Conservation (phyloP, 2,888 invertebrate genomes). For the Drosophila yooni region DNA sequence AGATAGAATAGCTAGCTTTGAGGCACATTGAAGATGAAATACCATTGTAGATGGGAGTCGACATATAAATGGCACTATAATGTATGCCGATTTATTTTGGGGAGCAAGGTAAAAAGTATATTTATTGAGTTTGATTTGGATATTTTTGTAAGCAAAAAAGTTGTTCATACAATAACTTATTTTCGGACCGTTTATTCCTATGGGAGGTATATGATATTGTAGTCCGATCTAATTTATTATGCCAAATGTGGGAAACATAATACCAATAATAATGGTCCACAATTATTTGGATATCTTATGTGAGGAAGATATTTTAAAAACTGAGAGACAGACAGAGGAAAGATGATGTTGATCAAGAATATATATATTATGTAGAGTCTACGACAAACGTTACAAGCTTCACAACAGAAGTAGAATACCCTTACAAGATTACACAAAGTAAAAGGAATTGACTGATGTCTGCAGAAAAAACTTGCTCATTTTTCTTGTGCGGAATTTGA, state of each 20-base stretch:
- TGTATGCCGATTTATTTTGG: background rate
- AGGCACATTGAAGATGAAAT: background rate
- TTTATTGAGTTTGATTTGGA: too few relatives aligned
- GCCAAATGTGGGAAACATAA: too few relatives aligned
- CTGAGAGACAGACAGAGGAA: background rate
- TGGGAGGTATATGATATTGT: too few relatives aligned
- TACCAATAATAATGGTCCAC: too few relatives aligned
- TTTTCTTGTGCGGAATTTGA: conserved; percentile 22
- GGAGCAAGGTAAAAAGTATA: background rate
- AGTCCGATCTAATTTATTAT: too few relatives aligned
- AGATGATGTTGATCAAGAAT: background rate
- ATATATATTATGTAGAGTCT: background rate
- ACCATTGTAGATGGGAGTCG: background rate
- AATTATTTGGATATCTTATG: too few relatives aligned
- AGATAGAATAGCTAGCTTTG: background rate
- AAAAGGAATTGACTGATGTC: conserved; percentile 56
- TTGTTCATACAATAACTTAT: too few relatives aligned
- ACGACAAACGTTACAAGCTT: background rate
- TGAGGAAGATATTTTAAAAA: background rate
- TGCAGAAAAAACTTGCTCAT: conserved; percentile 25
- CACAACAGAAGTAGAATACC: background rate
- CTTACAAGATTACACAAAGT: background rate
- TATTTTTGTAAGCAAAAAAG: too few relatives aligned
- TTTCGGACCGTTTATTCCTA: too few relatives aligned
- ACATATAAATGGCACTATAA: background rate